A percentile compares a stretch with the other conserved stretches of the same genome.
Evolutionary conservation across 1,140 invertebrate genomes (phyloP).

Genomic region (Hyposmocoma kahamanoa): DNA sequence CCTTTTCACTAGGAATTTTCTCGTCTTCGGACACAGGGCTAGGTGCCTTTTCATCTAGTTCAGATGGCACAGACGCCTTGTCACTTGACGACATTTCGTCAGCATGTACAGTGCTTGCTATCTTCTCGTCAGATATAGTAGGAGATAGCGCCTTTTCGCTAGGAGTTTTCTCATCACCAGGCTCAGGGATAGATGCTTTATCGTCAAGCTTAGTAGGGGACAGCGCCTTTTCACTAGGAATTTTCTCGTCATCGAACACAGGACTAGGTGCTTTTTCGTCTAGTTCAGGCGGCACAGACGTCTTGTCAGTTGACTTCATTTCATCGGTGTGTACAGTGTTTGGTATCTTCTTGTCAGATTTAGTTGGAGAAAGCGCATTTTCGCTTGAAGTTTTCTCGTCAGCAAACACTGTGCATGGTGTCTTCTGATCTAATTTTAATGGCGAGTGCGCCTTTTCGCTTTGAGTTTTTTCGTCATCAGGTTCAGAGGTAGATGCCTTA

Average conservation of each 20-base stretch:
- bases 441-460: too few species aligned
- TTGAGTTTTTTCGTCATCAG: not conserved
- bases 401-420: slow-evolving; percentile 2
- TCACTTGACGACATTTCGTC: slow-evolving; percentile 1
- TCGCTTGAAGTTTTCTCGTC: not conserved
- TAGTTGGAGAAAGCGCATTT: not conserved
- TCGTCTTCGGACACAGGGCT: not conserved
- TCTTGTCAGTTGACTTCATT: not conserved
- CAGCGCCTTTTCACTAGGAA: too few species aligned
- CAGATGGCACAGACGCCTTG: not conserved
- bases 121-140: slow-evolving; percentile 6
- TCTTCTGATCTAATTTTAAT: not conserved
- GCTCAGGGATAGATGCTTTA: slow-evolving; percentile 6
- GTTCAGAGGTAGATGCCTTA: slow-evolving; percentile 9
- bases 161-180: not conserved
- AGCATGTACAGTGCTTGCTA: slow-evolving; percentile 1
- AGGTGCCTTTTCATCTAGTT: slow-evolving; percentile 1
- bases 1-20: not conserved
- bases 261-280: slow-evolving; percentile 12
- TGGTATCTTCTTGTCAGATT: not conserved
- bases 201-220: not conserved
- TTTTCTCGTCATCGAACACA: not conserved
- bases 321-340: not conserved
- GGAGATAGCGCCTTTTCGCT: too few species aligned
- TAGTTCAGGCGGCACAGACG: not conserved